These are phyloP conservation scores for Nansenia antarctica DNA, from an alignment of 2,113 vertebrate species.

Conservation along the genomic window DNA sequence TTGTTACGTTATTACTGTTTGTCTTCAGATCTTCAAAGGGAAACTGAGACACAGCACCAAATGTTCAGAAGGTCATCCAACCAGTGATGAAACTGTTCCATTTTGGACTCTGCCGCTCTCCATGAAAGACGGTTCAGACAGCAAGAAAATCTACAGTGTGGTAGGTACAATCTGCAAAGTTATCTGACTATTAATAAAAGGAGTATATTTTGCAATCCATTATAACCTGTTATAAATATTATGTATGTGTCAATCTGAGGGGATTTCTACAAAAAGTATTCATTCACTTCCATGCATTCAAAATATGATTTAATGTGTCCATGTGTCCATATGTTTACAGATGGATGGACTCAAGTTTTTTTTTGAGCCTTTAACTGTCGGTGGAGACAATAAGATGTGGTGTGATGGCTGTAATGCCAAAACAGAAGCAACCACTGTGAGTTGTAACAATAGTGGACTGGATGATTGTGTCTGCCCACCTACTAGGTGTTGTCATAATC, in stretches of 20 bases:
- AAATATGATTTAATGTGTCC: neutral
- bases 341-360: neutral
- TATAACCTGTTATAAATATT: too few relatives aligned
- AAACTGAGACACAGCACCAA: conserved; percentile 20
- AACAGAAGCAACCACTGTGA: conserved; percentile 50
- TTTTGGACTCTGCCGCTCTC: conserved; percentile 43
- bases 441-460: conserved; percentile 11
- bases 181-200: too few relatives aligned
- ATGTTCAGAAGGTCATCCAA: conserved; percentile 8
- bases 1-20: neutral
- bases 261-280: conserved; percentile 32
- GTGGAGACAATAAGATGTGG: conserved; percentile 48
- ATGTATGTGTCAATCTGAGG: too few relatives aligned
- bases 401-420: conserved; percentile 45
- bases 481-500: too few relatives aligned
- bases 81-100: neutral
- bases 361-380: conserved; percentile 9
- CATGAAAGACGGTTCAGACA: too few relatives aligned
- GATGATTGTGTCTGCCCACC: too few relatives aligned
- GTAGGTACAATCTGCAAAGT: too few relatives aligned
- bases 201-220: too few relatives aligned
- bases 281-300: neutral
- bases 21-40: too few relatives aligned
- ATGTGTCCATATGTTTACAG: conserved; percentile 24
- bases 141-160: too few relatives aligned